Conservation (phyloP, 2,113 vertebrate genomes). For the Azemiops feae region DNA sequence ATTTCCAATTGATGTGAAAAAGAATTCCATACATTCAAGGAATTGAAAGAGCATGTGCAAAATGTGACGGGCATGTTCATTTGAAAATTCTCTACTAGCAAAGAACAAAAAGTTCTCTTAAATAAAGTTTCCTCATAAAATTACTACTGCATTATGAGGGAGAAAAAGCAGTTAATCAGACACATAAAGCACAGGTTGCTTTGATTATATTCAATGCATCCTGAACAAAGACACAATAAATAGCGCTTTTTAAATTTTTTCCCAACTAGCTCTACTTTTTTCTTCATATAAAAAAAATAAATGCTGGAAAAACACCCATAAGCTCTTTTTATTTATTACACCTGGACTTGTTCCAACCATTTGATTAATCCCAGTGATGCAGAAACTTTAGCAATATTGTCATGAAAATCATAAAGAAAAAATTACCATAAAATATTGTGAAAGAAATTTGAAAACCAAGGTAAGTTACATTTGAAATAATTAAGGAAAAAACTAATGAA, state of each 20-base stretch:
- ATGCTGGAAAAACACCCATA: conserved; percentile 47
- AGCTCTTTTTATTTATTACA: conserved; percentile 50
- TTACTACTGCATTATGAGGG: not conserved
- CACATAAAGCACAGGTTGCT: not conserved
- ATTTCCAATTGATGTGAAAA: not conserved
- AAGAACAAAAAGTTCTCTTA: not conserved
- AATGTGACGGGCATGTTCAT: not conserved
- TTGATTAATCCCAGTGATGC: conserved; percentile 62
- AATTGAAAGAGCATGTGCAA: not conserved
- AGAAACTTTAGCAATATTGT: conserved; percentile 49
- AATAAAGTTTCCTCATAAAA: not conserved
- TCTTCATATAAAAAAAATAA: conserved; percentile 55
- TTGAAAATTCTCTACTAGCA: not conserved
- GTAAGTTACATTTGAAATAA: conserved; percentile 59
- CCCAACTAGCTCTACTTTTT: conserved; percentile 18
- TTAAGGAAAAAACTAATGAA: conserved; percentile 56
- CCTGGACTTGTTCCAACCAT: conserved; percentile 44
- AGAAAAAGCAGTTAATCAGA: not conserved
- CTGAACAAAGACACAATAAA: conserved; percentile 29
- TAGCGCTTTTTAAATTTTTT: not conserved
- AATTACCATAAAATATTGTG: conserved; percentile 61
- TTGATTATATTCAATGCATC: conserved; percentile 6
- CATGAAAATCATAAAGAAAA: conserved; percentile 49
- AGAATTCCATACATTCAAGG: not conserved
- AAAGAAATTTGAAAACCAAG: conserved; percentile 63